Evolutionary conservation across 2,888 invertebrate genomes (phyloP), one percentile per base, ranked within the genome.

Genomic region (Himalopsyche kuldschensis): DNA sequence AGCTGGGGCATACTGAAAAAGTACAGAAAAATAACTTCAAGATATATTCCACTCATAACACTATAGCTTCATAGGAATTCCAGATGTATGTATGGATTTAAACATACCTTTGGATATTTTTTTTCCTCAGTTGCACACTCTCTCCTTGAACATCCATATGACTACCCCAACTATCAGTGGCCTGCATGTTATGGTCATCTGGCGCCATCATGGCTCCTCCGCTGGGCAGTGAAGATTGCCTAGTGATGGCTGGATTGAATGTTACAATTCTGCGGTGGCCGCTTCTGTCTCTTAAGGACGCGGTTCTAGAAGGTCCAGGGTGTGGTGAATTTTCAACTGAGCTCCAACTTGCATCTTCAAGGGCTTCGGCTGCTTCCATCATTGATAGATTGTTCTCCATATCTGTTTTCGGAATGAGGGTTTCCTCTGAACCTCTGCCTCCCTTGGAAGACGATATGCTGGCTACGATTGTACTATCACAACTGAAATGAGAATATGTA

Each of bases 221-320:
- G 88, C 96, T 96, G 0, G 96, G 96, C 87, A 96, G 90, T 6
- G 96, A 96, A 78, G 95, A 94, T 92, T 96, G 96, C 15, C 95
- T 92, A 88, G 90, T 90, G 83, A 91, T 90, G 27, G 88, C 87
- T 63, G 89, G 86, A 86, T 86, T 90, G 85, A 90, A 90, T 30
- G 90, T 89, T 0, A 91, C 87, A 30, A 87, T 87, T 30, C 88
- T 87, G 80, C 86, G 87, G 84, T 76, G 87, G 87, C 69, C 89
- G 88, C 77, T 89, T 89, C 90, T 93, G 1, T 94, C 93, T 84
- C 94, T 91, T 31, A 95, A 88, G 0, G 95, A 95, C 75, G 95
- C 94, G 48, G 95, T 94, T 75, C 96, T 92, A 2, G 95, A 95
- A 30, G 95, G 95, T 8, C 95, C 95, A 17, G 91, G 87, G 87